phyloP scores from a whole-genome alignment of 2,888 invertebrate genomes.

The Punctoribates punctum region DNA sequence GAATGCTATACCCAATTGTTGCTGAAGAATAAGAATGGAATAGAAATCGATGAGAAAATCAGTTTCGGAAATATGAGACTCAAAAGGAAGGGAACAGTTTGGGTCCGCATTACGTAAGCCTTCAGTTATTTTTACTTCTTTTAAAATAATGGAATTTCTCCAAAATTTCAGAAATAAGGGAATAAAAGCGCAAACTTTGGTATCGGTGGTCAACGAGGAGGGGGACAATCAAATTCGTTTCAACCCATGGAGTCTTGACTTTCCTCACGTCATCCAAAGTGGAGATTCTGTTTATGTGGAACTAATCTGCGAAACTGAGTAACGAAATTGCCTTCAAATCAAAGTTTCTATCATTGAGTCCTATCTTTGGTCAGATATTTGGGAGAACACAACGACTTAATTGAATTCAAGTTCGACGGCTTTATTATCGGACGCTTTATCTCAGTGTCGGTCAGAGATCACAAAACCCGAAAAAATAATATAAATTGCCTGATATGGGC shows the following conservation, averaged over 20 bases:
- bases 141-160: not conserved
- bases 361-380: not conserved
- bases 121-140: not conserved
- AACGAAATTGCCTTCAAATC: not conserved
- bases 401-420: not conserved
- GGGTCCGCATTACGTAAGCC: not conserved
- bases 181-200: not conserved
- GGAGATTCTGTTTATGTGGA: not conserved
- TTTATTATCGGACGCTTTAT: not conserved
- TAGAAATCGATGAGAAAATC: not conserved
- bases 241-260: not conserved
- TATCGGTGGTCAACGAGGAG: not conserved
- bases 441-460: not conserved
- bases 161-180: not conserved
- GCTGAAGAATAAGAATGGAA: not conserved
- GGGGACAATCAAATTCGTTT: not conserved
- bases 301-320: not conserved
- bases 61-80: not conserved
- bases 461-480: not conserved
- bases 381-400: not conserved
- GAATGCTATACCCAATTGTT: not conserved
- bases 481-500: too few species aligned
- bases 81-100: not conserved
- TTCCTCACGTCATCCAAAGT: not conserved
- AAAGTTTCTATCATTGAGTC: not conserved